These are phyloP conservation scores for Prietella phreatophila DNA, from an alignment of 2,113 vertebrate species.

Conservation along the genomic window DNA sequence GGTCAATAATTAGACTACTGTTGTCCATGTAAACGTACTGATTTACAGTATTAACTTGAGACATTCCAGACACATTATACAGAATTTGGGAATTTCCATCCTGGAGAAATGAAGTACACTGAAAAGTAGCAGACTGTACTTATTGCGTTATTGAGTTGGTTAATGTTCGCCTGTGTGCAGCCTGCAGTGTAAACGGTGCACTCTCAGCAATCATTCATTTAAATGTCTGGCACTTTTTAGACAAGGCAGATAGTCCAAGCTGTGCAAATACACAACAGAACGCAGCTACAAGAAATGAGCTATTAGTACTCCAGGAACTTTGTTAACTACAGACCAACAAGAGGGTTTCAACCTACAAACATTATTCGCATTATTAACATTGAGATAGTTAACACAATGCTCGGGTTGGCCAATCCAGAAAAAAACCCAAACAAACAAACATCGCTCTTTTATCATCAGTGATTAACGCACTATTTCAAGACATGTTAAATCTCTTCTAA, in stretches of 20 bases:
- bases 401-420: background rate
- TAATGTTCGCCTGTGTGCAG: background rate
- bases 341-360: background rate
- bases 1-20: no score
- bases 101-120: background rate
- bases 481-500: background rate
- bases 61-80: background rate
- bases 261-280: background rate
- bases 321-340: background rate
- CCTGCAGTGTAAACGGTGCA: background rate
- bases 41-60: background rate
- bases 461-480: background rate
- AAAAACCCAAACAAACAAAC: no score
- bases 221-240: background rate
- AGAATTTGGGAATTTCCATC: background rate
- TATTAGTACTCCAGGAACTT: background rate
- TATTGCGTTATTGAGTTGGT: background rate
- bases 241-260: background rate
- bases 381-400: background rate
- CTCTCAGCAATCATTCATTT: background rate
- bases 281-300: background rate
- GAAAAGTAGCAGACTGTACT: background rate
- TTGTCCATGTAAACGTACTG: no score
- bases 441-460: background rate
- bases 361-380: background rate